phyloP scores from a whole-genome alignment of 2,888 invertebrate species.

The Ceramica pisi region DNA sequence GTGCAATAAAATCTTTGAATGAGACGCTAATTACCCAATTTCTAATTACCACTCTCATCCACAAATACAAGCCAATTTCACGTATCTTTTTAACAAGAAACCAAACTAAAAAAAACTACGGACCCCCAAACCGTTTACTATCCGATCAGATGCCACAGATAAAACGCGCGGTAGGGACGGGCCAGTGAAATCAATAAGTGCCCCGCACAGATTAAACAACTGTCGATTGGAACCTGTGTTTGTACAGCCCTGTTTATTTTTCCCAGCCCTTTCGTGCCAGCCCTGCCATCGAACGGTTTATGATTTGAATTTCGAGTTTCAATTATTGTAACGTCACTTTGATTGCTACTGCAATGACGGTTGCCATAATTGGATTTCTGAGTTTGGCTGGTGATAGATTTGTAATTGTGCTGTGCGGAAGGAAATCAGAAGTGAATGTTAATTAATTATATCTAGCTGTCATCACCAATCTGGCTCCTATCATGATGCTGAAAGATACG shows the following conservation, averaged over 20 bases:
- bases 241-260: constrained; percentile 63
- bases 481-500: no score
- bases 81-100: not conserved
- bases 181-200: constrained; percentile 68
- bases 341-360: constrained; percentile 39
- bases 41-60: no score
- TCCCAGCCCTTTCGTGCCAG: constrained; percentile 54
- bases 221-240: constrained; percentile 60
- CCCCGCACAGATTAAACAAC: constrained; percentile 67
- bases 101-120: not conserved
- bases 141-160: constrained; percentile 63
- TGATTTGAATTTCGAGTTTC: constrained; percentile 55
- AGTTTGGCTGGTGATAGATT: constrained; percentile 1
- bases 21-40: no score
- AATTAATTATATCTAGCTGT: not conserved
- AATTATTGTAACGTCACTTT: constrained; percentile 52
- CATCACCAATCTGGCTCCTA: not conserved
- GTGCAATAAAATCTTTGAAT: no score
- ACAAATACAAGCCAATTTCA: no score
- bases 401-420: not conserved
- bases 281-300: constrained; percentile 46
- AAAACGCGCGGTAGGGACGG: constrained; percentile 51
- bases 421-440: not conserved
- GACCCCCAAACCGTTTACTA: constrained; percentile 59
- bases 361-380: constrained; percentile 30